phyloP scores from a whole-genome alignment of 2,113 vertebrate species.

The Oreochromis spilurus region DNA sequence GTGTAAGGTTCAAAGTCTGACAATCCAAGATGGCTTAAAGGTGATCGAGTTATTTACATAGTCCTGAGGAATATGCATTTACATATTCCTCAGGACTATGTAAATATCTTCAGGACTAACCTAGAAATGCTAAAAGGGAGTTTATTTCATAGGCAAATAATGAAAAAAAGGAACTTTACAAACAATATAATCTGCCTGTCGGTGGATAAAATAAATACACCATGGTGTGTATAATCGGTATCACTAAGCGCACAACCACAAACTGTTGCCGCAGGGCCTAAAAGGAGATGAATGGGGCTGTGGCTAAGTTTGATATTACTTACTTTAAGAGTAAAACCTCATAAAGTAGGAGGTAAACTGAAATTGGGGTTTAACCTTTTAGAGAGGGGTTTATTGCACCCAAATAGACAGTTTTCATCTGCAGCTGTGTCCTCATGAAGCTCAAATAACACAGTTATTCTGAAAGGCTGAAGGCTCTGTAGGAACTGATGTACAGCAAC shows the following conservation, averaged over 20 bases:
- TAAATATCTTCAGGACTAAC: not conserved
- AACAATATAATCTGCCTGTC: not conserved
- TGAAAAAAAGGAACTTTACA: not conserved
- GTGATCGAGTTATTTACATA: accelerated
- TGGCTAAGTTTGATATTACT: not conserved
- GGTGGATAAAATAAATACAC: not conserved
- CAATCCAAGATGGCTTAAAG: not conserved
- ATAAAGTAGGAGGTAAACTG: not conserved
- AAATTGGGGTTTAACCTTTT: not conserved
- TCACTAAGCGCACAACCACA: not conserved
- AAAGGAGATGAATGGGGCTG: not conserved
- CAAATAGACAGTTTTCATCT: not conserved
- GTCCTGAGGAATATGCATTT: not conserved
- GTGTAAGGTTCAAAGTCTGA: not conserved
- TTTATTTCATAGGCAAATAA: not conserved
- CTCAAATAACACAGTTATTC: not conserved
- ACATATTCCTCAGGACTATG: not conserved
- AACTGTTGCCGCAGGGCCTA: not conserved
- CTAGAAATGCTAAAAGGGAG: not conserved
- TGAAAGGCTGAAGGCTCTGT: not conserved
- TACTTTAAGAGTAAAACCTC: not conserved
- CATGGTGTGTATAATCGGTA: accelerated
- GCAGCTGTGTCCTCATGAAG: not conserved
- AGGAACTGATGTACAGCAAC: not conserved
- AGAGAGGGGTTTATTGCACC: not conserved